Conservation (phyloP, 2,888 invertebrate species). For the Volucella zonaria region DNA sequence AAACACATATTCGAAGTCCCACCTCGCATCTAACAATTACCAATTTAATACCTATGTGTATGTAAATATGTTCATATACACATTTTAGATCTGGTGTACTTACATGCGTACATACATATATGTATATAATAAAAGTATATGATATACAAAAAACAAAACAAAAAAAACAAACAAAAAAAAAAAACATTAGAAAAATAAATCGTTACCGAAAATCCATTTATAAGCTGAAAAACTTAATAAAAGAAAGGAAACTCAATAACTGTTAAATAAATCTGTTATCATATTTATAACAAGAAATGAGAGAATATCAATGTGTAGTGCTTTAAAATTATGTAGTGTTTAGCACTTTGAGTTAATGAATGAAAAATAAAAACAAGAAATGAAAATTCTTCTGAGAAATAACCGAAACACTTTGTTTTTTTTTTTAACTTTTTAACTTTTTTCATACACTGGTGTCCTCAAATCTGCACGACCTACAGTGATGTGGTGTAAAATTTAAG, state of each 20-base stretch:
- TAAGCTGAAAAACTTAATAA: slow-evolving; percentile 22
- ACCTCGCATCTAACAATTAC: slow-evolving; percentile 60
- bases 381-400: slow-evolving; percentile 46
- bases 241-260: slow-evolving; percentile 53
- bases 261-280: slow-evolving; percentile 58
- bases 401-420: slow-evolving; percentile 12
- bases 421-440: not conserved
- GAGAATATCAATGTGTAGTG: slow-evolving; percentile 71
- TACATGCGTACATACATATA: slow-evolving; percentile 5
- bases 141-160: not conserved
- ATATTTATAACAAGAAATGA: slow-evolving; percentile 53
- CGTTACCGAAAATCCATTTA: slow-evolving; percentile 50
- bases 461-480: too few species aligned
- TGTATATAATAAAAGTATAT: slow-evolving; percentile 13
- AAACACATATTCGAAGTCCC: slow-evolving; percentile 47
- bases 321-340: slow-evolving; percentile 70
- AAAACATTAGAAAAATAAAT: slow-evolving; percentile 11
- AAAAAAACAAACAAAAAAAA: too few species aligned
- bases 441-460: not conserved
- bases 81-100: not conserved
- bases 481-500: too few species aligned
- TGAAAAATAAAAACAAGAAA: slow-evolving; percentile 56
- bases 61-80: not conserved
- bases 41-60: not conserved
- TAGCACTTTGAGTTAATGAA: slow-evolving; percentile 72